Evolutionary conservation across 2,113 vertebrate species (phyloP).

Genomic region (Paramormyrops kingsleyae): DNA sequence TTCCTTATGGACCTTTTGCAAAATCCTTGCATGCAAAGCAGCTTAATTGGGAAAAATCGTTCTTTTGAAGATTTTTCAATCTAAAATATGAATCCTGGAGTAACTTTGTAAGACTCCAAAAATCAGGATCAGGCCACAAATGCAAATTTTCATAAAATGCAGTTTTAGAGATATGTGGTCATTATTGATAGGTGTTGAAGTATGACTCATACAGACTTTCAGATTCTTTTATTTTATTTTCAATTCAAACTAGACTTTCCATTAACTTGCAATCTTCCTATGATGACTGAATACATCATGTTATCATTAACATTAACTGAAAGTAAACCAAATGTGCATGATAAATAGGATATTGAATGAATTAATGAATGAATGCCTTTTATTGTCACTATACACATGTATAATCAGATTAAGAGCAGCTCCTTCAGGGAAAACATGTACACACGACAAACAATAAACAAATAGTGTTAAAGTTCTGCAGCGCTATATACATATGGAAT

Average conservation of each 20-base stretch:
- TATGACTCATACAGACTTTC: not conserved
- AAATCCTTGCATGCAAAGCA: conserved; percentile 60
- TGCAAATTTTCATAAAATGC: not conserved
- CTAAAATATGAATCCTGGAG: not conserved
- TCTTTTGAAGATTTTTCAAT: not conserved
- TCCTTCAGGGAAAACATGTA: too few species aligned
- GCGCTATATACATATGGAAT: too few species aligned
- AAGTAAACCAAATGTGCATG: not conserved
- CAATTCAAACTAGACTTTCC: not conserved
- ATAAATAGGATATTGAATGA: not conserved
- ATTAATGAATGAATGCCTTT: too few species aligned
- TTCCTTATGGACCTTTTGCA: conserved; percentile 45
- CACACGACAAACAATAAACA: too few species aligned
- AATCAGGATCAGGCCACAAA: not conserved
- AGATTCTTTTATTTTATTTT: not conserved
- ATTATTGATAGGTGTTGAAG: not conserved
- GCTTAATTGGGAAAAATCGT: not conserved
- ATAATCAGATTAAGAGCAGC: too few species aligned
- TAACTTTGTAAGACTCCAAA: not conserved
- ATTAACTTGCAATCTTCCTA: not conserved
- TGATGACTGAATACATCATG: not conserved
- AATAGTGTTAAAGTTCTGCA: too few species aligned
- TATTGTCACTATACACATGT: too few species aligned
- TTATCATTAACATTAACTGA: not conserved
- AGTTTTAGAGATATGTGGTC: not conserved